These are phyloP conservation scores for Catocala sponsa DNA, from an alignment of 2,888 invertebrate genomes.

Conservation along the genomic window DNA sequence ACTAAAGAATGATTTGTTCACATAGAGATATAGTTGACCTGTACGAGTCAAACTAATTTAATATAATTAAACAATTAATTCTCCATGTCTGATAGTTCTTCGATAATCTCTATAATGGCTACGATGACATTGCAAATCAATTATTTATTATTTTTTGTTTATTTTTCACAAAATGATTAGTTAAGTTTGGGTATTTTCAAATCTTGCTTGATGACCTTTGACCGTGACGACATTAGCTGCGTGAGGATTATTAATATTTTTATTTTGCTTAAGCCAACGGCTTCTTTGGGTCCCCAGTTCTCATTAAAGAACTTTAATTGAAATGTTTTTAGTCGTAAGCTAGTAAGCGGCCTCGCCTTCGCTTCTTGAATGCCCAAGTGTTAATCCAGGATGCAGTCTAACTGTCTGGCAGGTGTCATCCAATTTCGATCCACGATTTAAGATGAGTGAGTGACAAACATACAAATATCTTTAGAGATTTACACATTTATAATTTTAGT, in stretches of 20 bases:
- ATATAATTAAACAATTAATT: slow-evolving; percentile 2
- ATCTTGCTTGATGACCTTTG: neutral
- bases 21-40: neutral
- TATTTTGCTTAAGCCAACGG: neutral
- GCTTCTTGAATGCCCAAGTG: too few relatives aligned
- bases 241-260: neutral
- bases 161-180: neutral
- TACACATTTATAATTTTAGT: too few relatives aligned
- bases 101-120: neutral
- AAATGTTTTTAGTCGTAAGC: too few relatives aligned
- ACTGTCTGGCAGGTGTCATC: too few relatives aligned
- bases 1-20: neutral
- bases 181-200: neutral
- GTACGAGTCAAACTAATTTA: neutral
- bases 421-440: too few relatives aligned
- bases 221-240: neutral
- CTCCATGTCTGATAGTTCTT: neutral
- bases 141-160: neutral
- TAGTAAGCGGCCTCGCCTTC: too few relatives aligned
- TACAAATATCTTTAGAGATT: too few relatives aligned
- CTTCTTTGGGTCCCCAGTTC: too few relatives aligned
- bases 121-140: neutral
- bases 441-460: too few relatives aligned
- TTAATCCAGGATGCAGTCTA: too few relatives aligned
- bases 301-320: too few relatives aligned